phyloP scores from a whole-genome alignment of 2,797 vertebrate species.

The Danio tinwini region DNA sequence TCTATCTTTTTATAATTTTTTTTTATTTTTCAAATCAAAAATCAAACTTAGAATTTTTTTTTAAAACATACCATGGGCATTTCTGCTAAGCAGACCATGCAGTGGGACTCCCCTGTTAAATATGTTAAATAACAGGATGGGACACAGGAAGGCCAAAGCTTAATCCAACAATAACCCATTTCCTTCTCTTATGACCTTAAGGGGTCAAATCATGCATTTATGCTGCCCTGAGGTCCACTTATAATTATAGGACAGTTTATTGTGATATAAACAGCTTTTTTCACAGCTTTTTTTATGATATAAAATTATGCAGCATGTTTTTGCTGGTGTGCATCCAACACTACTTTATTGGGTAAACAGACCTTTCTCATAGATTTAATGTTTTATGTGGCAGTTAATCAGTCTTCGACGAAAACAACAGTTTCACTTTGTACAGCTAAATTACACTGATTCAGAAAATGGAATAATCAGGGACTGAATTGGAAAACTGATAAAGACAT shows the following conservation, averaged over 20 bases:
- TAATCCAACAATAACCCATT: slow-evolving; percentile 1
- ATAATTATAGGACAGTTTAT: neutral
- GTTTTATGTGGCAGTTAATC: no score
- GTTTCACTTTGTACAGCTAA: neutral
- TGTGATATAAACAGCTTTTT: neutral
- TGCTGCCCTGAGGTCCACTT: neutral
- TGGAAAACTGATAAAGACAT: no score
- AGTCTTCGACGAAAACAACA: neutral
- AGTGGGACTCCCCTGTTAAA: neutral
- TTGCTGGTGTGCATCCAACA: neutral
- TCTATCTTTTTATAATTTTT: no score
- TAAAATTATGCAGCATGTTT: neutral
- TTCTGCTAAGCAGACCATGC: neutral
- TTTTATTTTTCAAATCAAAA: no score
- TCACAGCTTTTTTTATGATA: neutral
- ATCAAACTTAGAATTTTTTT: no score
- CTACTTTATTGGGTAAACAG: neutral
- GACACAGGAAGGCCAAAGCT: neutral
- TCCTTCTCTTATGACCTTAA: neutral
- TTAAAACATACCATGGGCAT: neutral
- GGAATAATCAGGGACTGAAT: no score
- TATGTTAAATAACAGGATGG: slow-evolving; percentile 19
- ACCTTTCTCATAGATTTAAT: neutral
- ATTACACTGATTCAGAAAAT: neutral
- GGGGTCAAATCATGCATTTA: neutral